A percentile compares a stretch with the other conserved stretches of the same genome.
Evolutionary conservation across 2,797 vertebrate species (phyloP).

Genomic region (Alca torda): DNA sequence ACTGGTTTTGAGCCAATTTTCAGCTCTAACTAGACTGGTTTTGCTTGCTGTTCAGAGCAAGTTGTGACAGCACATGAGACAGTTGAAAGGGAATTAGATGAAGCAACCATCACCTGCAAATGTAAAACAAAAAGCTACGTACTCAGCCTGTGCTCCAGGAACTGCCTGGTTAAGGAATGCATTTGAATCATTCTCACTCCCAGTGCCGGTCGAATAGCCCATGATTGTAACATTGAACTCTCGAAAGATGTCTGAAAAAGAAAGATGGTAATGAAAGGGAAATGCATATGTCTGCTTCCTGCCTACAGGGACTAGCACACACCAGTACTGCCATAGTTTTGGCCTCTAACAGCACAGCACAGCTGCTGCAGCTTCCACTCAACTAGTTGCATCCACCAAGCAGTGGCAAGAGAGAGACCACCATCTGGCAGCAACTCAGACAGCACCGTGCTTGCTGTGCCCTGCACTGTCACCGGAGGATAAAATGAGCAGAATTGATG

Average conservation of each 20-base stretch:
- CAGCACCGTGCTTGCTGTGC: background rate
- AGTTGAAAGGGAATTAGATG: conserved; percentile 15
- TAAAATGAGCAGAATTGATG: background rate
- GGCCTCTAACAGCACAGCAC: background rate
- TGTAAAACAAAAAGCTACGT: conserved; percentile 32
- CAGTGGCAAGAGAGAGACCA: background rate
- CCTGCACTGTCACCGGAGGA: accelerated
- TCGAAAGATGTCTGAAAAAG: conserved; percentile 86
- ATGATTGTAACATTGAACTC: conserved; percentile 80
- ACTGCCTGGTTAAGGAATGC: conserved; percentile 91
- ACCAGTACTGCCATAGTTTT: background rate
- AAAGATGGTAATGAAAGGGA: background rate
- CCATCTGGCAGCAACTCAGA: background rate
- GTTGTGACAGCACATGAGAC: conserved; percentile 27
- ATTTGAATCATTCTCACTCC: conserved; percentile 3
- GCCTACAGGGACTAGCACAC: background rate
- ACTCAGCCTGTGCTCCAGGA: conserved; percentile 85
- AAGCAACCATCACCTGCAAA: conserved; percentile 1
- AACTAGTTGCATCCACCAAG: background rate
- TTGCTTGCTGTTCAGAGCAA: conserved; percentile 35
- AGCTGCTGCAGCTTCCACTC: background rate
- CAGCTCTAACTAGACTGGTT: conserved; percentile 19
- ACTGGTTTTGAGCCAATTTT: background rate
- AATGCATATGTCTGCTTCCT: background rate
- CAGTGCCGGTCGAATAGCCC: conserved; percentile 82